These are phyloP conservation scores for Corydoras sp. DNA, from an alignment of 2,113 vertebrate genomes.

Conservation along the genomic window DNA sequence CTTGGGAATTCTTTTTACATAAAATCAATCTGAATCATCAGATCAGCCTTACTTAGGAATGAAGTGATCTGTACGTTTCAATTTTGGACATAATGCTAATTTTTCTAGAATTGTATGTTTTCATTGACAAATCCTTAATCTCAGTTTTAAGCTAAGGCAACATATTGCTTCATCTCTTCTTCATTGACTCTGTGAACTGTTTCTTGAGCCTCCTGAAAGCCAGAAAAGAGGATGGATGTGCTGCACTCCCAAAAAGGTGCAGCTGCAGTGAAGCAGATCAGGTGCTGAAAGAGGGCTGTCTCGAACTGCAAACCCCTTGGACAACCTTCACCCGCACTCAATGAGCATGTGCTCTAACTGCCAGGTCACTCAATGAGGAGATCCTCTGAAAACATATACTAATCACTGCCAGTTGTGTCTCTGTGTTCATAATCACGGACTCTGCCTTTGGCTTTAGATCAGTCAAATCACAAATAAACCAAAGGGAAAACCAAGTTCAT, in stretches of 20 bases:
- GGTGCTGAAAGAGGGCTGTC: constrained; percentile 65
- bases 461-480: constrained; percentile 47
- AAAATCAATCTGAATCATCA: too few relatives aligned
- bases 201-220: constrained; percentile 42
- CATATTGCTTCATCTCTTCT: constrained; percentile 14
- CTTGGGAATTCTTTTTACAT: too few relatives aligned
- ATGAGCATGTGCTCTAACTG: constrained; percentile 51
- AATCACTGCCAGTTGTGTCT: constrained; percentile 67
- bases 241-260: constrained; percentile 65
- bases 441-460: constrained; percentile 60
- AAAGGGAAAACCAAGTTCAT: constrained; percentile 25
- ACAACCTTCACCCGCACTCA: constrained; percentile 37
- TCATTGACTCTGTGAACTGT: constrained; percentile 50
- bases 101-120: neutral
- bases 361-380: constrained; percentile 30
- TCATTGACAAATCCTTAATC: neutral
- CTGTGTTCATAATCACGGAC: constrained; percentile 53
- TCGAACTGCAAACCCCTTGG: constrained; percentile 46
- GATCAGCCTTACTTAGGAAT: too few relatives aligned
- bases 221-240: constrained; percentile 39
- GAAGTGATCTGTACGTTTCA: too few relatives aligned
- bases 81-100: too few relatives aligned
- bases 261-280: constrained; percentile 62
- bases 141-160: neutral
- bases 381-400: constrained; percentile 42